Evolutionary conservation across 2,797 vertebrate genomes (phyloP).

Genomic region (Tragelaphus oryx): DNA sequence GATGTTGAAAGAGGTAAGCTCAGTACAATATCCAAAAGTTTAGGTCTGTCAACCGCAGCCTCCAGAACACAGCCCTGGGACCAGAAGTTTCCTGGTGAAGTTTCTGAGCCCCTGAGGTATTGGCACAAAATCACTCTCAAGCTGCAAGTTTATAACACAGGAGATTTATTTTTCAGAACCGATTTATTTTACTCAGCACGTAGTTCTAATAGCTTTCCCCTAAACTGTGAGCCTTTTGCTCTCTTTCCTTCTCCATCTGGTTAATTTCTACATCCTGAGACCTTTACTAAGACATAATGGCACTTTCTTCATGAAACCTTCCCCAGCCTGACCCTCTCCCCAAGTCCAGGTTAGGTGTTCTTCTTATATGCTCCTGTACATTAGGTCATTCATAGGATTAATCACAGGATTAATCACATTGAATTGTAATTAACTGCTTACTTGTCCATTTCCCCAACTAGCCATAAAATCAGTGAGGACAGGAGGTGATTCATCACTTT

Average conservation of each 20-base stretch:
- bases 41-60: background rate
- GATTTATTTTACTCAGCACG: background rate
- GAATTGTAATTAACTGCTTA: background rate
- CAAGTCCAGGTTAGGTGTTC: background rate
- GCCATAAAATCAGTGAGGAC: background rate
- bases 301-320: constrained; percentile 19
- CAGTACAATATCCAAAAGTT: background rate
- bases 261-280: background rate
- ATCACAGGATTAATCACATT: background rate
- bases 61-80: constrained; percentile 12
- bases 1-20: constrained; percentile 20
- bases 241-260: background rate
- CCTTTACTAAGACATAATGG: background rate
- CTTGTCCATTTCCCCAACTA: background rate
- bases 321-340: background rate
- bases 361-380: background rate
- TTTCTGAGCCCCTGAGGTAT: constrained; percentile 57
- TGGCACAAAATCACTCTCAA: background rate
- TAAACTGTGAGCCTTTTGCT: background rate
- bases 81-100: constrained; percentile 54
- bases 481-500: background rate
- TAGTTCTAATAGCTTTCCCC: background rate
- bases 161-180: constrained; percentile 24
- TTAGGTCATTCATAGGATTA: background rate
- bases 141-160: constrained; percentile 17